Conservation (phyloP, 2,888 invertebrate genomes). For the Suillia variegata region DNA sequence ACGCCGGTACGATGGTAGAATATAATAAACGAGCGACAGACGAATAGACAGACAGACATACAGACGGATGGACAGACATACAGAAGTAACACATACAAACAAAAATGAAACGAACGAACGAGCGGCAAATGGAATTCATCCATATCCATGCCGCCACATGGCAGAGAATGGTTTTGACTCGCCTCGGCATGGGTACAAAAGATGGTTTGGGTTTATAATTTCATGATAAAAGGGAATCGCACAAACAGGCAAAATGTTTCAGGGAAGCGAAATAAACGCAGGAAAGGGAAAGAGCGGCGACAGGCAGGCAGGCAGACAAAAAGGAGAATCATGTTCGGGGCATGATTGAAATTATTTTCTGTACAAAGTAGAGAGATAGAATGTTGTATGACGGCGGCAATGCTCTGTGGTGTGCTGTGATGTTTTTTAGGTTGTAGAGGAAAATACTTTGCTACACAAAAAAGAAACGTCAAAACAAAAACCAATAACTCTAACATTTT, state of each 20-base stretch:
- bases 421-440: too few species aligned
- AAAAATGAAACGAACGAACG: too few species aligned
- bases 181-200: neutral
- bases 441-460: too few species aligned
- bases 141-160: constrained; percentile 1
- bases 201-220: constrained; percentile 41
- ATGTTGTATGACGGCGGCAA: too few species aligned
- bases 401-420: too few species aligned
- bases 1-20: constrained; percentile 7
- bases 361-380: neutral
- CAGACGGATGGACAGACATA: constrained; percentile 19
- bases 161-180: constrained; percentile 12
- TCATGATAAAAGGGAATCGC: constrained; percentile 34
- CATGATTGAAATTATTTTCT: constrained; percentile 20
- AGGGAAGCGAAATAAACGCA: constrained; percentile 17
- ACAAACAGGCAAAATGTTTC: constrained; percentile 20
- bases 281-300: neutral
- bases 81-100: too few species aligned
- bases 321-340: constrained; percentile 18
- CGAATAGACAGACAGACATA: constrained; percentile 15
- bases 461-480: too few species aligned
- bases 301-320: constrained; percentile 22
- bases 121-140: constrained; percentile 10
- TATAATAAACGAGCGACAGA: constrained; percentile 5
- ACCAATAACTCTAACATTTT: too few species aligned